Percentiles rank a stretch among this genome's conserved stretches.
Evolutionary conservation across 2,113 vertebrate species (phyloP).

Genomic region (Spizaetus ornatus): DNA sequence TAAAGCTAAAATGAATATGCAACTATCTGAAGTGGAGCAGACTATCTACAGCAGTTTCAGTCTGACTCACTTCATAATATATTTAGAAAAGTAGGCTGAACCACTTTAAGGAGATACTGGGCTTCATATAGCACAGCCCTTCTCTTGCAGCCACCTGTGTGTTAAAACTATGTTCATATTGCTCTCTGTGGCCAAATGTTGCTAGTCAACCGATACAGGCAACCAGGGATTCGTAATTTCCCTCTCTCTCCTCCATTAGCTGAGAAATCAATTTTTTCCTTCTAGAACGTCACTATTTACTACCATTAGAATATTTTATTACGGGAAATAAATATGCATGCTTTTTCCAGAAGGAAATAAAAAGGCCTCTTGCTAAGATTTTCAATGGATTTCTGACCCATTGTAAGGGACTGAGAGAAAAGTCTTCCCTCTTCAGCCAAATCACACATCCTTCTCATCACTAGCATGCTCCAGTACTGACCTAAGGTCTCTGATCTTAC

Average conservation of each 20-base stretch:
- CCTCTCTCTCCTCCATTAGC: background rate
- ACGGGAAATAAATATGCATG: constrained; percentile 9
- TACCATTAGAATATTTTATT: constrained; percentile 24
- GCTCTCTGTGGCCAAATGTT: background rate
- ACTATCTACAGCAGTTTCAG: constrained; percentile 2
- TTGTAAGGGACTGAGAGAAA: background rate
- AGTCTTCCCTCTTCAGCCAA: background rate
- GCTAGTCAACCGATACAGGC: background rate
- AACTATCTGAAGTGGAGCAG: background rate
- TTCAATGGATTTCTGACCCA: background rate
- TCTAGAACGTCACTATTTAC: constrained; percentile 26
- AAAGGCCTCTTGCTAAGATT: background rate
- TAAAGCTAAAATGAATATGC: constrained; percentile 3
- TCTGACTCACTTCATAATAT: background rate
- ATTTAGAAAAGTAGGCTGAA: constrained; percentile 13
- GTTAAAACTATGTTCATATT: background rate
- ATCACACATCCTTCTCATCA: background rate
- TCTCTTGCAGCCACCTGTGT: background rate
- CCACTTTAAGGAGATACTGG: background rate
- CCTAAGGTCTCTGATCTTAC: background rate
- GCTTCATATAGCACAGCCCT: background rate
- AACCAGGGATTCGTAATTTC: constrained; percentile 1
- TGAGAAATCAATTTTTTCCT: constrained; percentile 18
- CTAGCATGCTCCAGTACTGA: background rate
- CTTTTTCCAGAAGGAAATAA: constrained; percentile 35